Percentiles rank a stretch among this genome's conserved stretches.
These are phyloP conservation scores for Laterallus jamaicensis DNA, from an alignment of 2,113 vertebrate species.

Conservation along the genomic window DNA sequence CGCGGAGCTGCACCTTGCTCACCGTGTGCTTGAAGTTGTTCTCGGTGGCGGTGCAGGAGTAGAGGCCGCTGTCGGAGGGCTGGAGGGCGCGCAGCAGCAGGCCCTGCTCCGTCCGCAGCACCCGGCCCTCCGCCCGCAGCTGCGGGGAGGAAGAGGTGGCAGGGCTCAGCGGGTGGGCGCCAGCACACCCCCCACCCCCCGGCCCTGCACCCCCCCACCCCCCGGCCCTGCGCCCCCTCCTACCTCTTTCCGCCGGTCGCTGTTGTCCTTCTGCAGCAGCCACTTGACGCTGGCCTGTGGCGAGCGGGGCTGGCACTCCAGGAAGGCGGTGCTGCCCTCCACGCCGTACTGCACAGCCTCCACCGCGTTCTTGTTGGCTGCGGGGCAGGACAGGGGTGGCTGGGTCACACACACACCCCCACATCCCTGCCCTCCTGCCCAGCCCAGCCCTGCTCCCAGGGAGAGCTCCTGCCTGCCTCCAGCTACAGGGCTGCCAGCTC, in stretches of 20 bases:
- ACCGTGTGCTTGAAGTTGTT: constrained; percentile 98
- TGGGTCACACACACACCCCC: rapidly evolving
- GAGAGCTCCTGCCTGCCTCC: not conserved
- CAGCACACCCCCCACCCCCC: not conserved
- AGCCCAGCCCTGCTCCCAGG: not conserved
- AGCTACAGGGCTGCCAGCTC: not conserved
- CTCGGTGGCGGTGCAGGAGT: constrained; percentile 96
- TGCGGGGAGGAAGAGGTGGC: constrained; percentile 22
- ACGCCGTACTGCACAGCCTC: constrained; percentile 93
- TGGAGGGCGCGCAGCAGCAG: constrained; percentile 92
- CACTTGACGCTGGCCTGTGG: constrained; percentile 94
- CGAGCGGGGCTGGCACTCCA: constrained; percentile 95
- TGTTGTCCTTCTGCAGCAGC: constrained; percentile 95
- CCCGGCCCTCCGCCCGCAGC: constrained; percentile 92
- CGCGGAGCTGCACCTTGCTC: constrained; percentile 89
- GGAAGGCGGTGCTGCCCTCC: constrained; percentile 93
- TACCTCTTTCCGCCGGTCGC: constrained; percentile 95
- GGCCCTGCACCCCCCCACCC: rapidly evolving
- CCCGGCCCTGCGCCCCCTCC: not conserved
- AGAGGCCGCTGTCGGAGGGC: constrained; percentile 86
- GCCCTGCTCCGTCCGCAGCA: constrained; percentile 92
- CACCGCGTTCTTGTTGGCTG: constrained; percentile 91
- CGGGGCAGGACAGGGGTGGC: not conserved
- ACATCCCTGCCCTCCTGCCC: not conserved
- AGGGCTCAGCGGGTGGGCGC: rapidly evolving